phyloP scores from a whole-genome alignment of 2,888 invertebrate genomes.

The Cosmorhoe ocellata region DNA sequence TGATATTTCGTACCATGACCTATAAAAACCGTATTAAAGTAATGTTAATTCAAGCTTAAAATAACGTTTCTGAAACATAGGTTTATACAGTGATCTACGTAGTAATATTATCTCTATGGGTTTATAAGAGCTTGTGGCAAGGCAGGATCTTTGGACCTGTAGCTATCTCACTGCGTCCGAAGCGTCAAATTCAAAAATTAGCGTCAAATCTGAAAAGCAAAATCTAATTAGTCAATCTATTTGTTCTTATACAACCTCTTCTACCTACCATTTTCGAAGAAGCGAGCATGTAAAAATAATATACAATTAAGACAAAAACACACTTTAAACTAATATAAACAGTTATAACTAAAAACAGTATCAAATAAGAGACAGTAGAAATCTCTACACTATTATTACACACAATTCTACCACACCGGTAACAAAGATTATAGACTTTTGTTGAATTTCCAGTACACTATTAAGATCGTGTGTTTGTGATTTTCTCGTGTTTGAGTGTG shows the following conservation, averaged over 20 bases:
- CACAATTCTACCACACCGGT: constrained; percentile 13
- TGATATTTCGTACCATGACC: no score
- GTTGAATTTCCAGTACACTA: background rate
- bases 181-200: constrained; percentile 24
- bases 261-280: constrained; percentile 82
- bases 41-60: no score
- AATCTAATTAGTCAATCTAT: constrained; percentile 49
- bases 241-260: constrained; percentile 78
- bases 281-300: constrained; percentile 81
- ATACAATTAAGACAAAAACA: constrained; percentile 69
- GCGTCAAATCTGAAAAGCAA: constrained; percentile 39
- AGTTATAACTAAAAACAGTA: background rate
- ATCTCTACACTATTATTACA: constrained; percentile 12
- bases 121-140: no score
- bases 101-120: no score
- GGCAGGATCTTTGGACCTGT: background rate
- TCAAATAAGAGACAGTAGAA: constrained; percentile 36
- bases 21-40: no score
- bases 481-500: constrained; percentile 7
- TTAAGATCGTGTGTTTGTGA: background rate
- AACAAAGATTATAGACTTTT: background rate
- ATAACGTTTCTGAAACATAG: no score
- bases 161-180: background rate
- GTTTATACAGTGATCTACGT: no score
- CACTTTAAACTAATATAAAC: no score